Evolutionary conservation across 1,140 invertebrate genomes (phyloP).

Genomic region (Procambarus virginalis): DNA sequence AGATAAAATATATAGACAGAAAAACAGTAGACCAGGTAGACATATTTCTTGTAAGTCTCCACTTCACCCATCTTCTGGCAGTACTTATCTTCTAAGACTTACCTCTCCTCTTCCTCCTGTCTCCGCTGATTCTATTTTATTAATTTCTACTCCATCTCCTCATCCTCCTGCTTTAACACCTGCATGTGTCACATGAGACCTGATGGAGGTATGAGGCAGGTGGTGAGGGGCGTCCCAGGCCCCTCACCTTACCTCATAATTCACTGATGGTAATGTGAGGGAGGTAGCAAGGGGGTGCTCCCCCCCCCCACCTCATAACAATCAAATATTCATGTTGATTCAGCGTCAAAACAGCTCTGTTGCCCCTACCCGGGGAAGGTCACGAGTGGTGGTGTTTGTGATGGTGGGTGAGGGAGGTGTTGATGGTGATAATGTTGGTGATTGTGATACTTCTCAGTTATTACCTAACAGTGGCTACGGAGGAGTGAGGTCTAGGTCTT

Average conservation of each 20-base stretch:
- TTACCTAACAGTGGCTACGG: no score
- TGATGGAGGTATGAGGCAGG: background rate
- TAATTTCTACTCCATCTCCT: no score
- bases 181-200: no score
- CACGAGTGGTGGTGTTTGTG: background rate
- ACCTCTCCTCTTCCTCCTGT: background rate
- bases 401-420: no score
- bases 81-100: background rate
- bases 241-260: background rate
- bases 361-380: background rate
- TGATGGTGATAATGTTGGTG: no score
- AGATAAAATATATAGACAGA: no score
- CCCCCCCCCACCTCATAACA: conserved; percentile 27
- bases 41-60: background rate
- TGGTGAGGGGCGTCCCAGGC: conserved; percentile 3
- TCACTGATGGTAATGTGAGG: no score
- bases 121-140: background rate
- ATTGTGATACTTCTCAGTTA: no score
- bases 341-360: conserved; percentile 54
- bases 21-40: no score
- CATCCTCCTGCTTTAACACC: no score
- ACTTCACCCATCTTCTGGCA: background rate
- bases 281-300: no score
- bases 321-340: conserved; percentile 65
- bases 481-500: no score